Base-by-base conservation (phyloP, 2,113 vertebrate species). In the Alectura lathami region DNA sequence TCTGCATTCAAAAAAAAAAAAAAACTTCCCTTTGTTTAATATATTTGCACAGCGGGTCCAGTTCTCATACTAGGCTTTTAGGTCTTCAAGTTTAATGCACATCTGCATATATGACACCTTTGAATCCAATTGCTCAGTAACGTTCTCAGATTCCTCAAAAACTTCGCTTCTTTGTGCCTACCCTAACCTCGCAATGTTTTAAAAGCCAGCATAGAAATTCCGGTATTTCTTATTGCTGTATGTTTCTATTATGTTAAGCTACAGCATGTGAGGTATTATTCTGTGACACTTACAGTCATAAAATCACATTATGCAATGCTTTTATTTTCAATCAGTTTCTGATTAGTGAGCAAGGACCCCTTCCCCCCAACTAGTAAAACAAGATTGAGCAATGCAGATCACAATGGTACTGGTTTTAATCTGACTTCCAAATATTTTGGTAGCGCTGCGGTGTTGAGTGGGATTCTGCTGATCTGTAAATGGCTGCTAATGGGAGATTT, bases 321-420 rank as follows among this genome's bases (percentile, higher is more conserved):
- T 95, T 85, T 83, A 64, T 87, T 96, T 95, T 83, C 57, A 83
- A 85, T 74, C 70, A 59, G 63, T 94, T 89, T 70, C 70, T 94
- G 62, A 68, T 91, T 50, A 76, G 40, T 66, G 36, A 60, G 18
- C 0, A 0, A 86, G 45, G 54, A 36, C 11, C 12, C 72, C 11
- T 72, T 34, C 21, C 48, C 17, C n/a, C 6, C 8, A 11, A 22
- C n/a, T 57, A 68, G 22, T 80, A 76, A 74, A 92, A 36, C 30
- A 38, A 83, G 15, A 18, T 68, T 57, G 57, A 60, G 9, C 15
- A 9, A 9, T 51, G 53, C 84, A 67, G 90, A 51, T 16, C 24
- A 54, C 18, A 29, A 12, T 27, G 50, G 16, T 51, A 30, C 16
- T 22, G 20, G 56, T 89, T 86, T 80, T 30, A 45, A 27, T 56